Percentiles rank a stretch among this genome's conserved stretches.
Conservation (phyloP, 2,888 invertebrate genomes). For the Crossocerus cetratus region DNA sequence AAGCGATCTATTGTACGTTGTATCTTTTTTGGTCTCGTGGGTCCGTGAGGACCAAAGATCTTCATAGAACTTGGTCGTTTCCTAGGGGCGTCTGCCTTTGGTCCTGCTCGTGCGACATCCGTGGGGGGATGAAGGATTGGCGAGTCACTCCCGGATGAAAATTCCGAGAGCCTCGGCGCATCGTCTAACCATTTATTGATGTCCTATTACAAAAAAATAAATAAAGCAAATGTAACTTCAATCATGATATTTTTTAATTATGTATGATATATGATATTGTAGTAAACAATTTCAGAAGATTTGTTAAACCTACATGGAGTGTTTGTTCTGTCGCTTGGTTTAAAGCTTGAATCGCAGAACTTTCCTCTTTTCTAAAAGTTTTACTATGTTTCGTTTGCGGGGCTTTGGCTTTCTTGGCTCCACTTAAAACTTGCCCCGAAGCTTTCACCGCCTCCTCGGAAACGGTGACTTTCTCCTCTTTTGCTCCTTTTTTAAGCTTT, state of each 20-base stretch:
- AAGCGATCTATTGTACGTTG: conserved; percentile 90
- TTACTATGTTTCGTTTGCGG: conserved; percentile 65
- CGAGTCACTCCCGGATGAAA: conserved; percentile 88
- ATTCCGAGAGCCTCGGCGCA: conserved; percentile 86
- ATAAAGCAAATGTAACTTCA: conserved; percentile 17
- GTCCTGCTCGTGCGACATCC: conserved; percentile 80
- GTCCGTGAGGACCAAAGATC: conserved; percentile 69
- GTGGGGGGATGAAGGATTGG: conserved; percentile 75
- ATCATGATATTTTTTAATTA: neutral
- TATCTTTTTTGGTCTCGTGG: conserved; percentile 79
- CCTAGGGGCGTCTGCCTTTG: conserved; percentile 82
- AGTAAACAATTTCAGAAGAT: conserved; percentile 1
- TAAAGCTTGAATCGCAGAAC: conserved; percentile 82
- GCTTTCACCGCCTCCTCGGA: conserved; percentile 48
- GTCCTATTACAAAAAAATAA: conserved; percentile 80
- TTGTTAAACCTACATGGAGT: conserved; percentile 65
- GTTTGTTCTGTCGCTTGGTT: conserved; percentile 87
- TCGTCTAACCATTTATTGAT: conserved; percentile 94
- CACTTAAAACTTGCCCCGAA: conserved; percentile 59
- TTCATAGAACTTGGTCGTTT: conserved; percentile 70
- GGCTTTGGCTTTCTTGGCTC: conserved; percentile 68
- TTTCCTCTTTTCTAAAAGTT: conserved; percentile 70
- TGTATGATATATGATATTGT: conserved; percentile 7
- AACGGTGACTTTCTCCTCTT: conserved; percentile 63
- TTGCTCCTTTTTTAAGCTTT: conserved; percentile 67